Percentiles rank a stretch among this genome's conserved stretches.
phyloP scores from a whole-genome alignment of 2,797 vertebrate genomes.

The Sebastiscus tertius region DNA sequence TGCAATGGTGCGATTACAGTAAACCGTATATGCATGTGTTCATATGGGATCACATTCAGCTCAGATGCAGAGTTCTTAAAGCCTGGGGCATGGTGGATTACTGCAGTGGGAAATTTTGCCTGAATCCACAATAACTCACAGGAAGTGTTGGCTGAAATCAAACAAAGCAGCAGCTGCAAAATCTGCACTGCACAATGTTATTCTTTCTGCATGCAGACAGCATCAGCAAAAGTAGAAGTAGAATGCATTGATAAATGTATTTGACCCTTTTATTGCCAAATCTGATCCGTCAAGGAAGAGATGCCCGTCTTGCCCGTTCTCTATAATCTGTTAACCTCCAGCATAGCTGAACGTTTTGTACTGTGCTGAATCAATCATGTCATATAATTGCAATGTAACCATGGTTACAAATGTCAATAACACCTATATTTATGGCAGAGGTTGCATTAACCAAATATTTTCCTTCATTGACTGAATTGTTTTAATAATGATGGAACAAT shows the following conservation, averaged over 20 bases:
- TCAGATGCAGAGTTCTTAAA: background rate
- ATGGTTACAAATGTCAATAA: background rate
- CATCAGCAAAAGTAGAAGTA: background rate
- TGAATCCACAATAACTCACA: slow-evolving; percentile 19
- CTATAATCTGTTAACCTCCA: background rate
- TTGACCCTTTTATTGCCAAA: slow-evolving; percentile 16
- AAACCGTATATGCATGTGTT: background rate
- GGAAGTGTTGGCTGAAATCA: slow-evolving; percentile 31
- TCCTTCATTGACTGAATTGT: too few relatives aligned
- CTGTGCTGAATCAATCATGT: background rate
- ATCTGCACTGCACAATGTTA: slow-evolving; percentile 7
- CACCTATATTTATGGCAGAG: background rate
- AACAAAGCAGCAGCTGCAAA: slow-evolving; percentile 31
- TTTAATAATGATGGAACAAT: too few relatives aligned
- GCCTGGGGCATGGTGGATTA: background rate
- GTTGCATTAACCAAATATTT: too few relatives aligned
- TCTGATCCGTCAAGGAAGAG: background rate
- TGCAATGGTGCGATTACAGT: background rate
- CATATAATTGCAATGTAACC: background rate
- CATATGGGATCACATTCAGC: background rate
- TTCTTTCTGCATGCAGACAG: slow-evolving; percentile 8
- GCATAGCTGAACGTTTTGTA: background rate
- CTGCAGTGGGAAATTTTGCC: background rate
- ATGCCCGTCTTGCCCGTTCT: background rate
- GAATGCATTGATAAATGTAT: background rate